Percentiles rank a stretch among this genome's conserved stretches.
Conservation (phyloP, 2,113 vertebrate species). For the Chaetodon trifascialis region DNA sequence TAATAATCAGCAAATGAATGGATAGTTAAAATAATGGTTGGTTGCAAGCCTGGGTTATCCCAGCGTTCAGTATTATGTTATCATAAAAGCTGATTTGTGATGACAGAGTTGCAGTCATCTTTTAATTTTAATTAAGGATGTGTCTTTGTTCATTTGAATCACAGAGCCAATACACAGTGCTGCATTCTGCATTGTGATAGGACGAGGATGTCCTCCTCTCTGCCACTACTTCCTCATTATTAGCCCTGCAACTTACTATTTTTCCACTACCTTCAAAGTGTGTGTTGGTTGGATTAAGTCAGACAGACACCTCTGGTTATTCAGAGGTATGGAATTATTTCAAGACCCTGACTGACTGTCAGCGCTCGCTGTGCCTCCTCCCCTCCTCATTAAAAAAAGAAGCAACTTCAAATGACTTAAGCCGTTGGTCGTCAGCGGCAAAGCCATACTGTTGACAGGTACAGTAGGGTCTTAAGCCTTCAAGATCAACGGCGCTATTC, state of each 20-base stretch:
- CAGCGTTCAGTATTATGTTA: neutral
- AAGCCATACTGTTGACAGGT: conserved; percentile 83
- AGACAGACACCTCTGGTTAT: conserved; percentile 77
- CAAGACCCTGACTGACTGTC: conserved; percentile 78
- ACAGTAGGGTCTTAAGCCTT: conserved; percentile 82
- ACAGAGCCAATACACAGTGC: neutral
- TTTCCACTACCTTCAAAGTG: conserved; percentile 39
- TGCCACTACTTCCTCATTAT: conserved; percentile 27
- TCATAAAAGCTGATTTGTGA: neutral
- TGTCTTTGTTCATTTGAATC: neutral
- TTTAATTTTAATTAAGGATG: conserved; percentile 2
- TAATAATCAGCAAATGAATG: neutral
- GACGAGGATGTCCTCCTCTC: neutral
- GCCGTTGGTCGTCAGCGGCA: conserved; percentile 77
- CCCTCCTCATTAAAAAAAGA: conserved; percentile 71
- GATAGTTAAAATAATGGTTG: neutral
- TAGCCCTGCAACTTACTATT: conserved; percentile 49
- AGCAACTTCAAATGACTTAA: conserved; percentile 84
- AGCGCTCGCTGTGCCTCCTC: conserved; percentile 67
- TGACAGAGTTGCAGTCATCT: neutral
- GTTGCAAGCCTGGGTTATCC: neutral
- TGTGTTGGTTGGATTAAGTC: conserved; percentile 59
- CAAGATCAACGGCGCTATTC: conserved; percentile 81
- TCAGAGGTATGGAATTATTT: conserved; percentile 83
- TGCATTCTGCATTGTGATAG: neutral